Base-by-base conservation (phyloP, 2,888 invertebrate species). In the Zonitis immaculata region DNA sequence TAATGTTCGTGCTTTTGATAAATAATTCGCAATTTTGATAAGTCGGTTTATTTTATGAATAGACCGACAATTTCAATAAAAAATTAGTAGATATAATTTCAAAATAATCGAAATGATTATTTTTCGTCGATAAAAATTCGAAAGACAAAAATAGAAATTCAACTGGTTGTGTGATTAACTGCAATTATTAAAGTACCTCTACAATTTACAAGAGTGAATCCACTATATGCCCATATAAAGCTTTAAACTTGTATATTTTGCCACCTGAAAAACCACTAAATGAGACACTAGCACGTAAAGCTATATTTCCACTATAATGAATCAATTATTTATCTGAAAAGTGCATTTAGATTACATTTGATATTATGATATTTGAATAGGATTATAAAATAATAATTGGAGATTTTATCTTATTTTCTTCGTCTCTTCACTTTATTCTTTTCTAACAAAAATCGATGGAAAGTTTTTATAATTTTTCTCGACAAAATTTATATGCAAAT, bases 391-490 rank as follows among this genome's bases (percentile, higher is more conserved):
- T n/a, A 22, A 22, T 22, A 22, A 22, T 22, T 5, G 22, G 22
- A 5, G 5, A 22, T 22, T 22, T 22, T 22, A 22, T 22, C 22
- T 22, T 22, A 5, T 22, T n/a, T n/a, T n/a, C n/a, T n/a, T n/a
- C n/a, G n/a, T n/a, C n/a, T n/a, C n/a, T n/a, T n/a, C n/a, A n/a
- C n/a, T n/a, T n/a, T n/a, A n/a, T n/a, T n/a, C n/a, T n/a, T n/a
- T n/a, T n/a, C n/a, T 5, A 55, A 57, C 56, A 58, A 59, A 52
- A 61, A 58, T 60, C 54, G 49, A 39, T 14, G 3, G 11, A 47
- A 60, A 58, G 52, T 54, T 57, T 55, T 52, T 2, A 51, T 53
- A 55, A 60, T 60, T 60, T 61, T 56, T 57, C 54, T 32, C 49
- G 44, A 47, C 45, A 6, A n/a, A 5, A 5, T 11, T 52, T 51